Percentiles rank a stretch among this genome's conserved stretches.
Evolutionary conservation across 2,113 vertebrate species (phyloP).

Genomic region (Ceyx melanurus): DNA sequence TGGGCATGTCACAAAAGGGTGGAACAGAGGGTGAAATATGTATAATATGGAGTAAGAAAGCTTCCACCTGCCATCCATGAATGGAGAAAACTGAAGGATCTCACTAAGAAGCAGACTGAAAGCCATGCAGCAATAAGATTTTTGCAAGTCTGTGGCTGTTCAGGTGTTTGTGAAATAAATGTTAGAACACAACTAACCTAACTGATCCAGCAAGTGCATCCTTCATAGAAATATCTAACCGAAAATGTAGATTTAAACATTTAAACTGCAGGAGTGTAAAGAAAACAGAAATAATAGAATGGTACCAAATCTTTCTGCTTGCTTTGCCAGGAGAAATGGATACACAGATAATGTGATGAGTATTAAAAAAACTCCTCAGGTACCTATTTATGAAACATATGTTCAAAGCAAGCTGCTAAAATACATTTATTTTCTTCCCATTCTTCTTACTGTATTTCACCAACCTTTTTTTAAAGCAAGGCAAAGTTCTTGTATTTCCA

Average conservation of each 20-base stretch:
- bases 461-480: not conserved
- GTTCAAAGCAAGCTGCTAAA: not conserved
- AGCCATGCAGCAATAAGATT: not conserved
- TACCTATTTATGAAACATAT: not conserved
- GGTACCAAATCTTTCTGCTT: not conserved
- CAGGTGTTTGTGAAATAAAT: conserved; percentile 5
- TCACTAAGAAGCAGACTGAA: not conserved
- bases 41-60: not conserved
- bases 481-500: not conserved
- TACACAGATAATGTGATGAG: not conserved
- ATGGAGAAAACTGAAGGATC: not conserved
- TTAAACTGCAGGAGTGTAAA: not conserved
- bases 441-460: not conserved
- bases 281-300: not conserved
- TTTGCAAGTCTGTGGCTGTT: not conserved
- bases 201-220: not conserved
- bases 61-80: not conserved
- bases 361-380: not conserved
- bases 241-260: not conserved
- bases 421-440: not conserved
- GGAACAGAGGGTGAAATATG: not conserved
- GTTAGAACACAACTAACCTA: not conserved
- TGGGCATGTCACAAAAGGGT: not conserved
- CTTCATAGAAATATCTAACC: not conserved
- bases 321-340: not conserved